Evolutionary conservation across 2,888 invertebrate genomes (phyloP), one percentile per base, ranked within the genome.

Genomic region (Agrenia bidenticulata): DNA sequence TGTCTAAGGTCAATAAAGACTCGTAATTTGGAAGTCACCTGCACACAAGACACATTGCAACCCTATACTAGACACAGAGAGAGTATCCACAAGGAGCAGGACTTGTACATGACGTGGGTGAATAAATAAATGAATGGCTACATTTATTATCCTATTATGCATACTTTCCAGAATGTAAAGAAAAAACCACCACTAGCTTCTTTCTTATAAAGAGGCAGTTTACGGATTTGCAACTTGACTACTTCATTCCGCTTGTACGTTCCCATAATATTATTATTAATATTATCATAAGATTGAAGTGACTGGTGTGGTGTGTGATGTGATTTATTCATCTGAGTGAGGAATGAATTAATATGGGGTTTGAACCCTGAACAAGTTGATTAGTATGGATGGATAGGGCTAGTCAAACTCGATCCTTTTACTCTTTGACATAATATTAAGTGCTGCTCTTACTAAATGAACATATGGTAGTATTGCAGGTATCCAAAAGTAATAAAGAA

Each of bases 1-100:
- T 24, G 24, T 23, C 57, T 45, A 27, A 45, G 24, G 63, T 63
- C 57, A 63, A 62, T 56, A 45, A 49, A 19, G 32, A 49, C 13
- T 27, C 21, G 32, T 21, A 19, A 39, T 23, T 32, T 26, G 39
- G 41, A n/a, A 26, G 53, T 53, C 41, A 24, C 41, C 41, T 53
- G n/a, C 42, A 51, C 39, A 17, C 49, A 49, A 49, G 19, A n/a
- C n/a, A n/a, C n/a, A n/a, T n/a, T n/a, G n/a, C n/a, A n/a, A n/a
- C n/a, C n/a, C n/a, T n/a, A n/a, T n/a, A n/a, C n/a, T n/a, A n/a
- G n/a, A n/a, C n/a, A n/a, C n/a, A n/a, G n/a, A n/a, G n/a, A n/a
- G 17, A 17, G 5, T 45, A 5, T 45, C 4, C n/a, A 9, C 32
- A 11, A 32, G 32, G 11, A 11, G 32, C 4, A 32, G 32, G 11